phyloP scores from a whole-genome alignment of 2,797 vertebrate species.

The Simalia tracyae region DNA sequence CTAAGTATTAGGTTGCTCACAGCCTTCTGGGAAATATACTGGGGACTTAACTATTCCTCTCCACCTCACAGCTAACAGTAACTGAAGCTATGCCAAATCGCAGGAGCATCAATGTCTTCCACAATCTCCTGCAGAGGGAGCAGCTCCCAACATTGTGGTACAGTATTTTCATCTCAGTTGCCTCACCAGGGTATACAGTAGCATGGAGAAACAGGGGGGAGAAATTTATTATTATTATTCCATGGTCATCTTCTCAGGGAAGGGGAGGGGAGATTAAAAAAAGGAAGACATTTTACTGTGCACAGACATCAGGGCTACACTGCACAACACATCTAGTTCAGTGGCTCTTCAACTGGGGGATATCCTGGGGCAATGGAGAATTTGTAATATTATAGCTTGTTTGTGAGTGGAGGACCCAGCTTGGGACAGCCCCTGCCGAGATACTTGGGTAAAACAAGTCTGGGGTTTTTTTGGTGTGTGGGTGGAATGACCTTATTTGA shows the following conservation, averaged over 20 bases:
- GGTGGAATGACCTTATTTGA: neutral
- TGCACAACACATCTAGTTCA: neutral
- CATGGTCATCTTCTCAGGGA: too few relatives aligned
- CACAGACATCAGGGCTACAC: neutral
- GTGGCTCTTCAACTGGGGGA: too few relatives aligned
- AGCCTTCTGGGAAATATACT: neutral
- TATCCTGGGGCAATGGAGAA: neutral
- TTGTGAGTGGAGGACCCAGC: neutral
- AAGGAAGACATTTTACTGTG: neutral
- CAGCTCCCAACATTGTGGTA: neutral
- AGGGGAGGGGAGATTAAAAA: too few relatives aligned
- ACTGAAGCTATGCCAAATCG: neutral
- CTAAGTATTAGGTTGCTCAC: neutral
- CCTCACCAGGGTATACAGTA: neutral
- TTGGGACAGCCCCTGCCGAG: neutral
- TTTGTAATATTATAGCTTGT: neutral
- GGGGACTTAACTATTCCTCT: neutral
- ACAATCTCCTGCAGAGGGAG: neutral
- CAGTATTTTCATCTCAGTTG: neutral
- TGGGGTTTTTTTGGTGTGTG: neutral
- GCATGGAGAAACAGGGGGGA: neutral
- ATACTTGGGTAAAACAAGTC: neutral
- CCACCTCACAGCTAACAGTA: neutral
- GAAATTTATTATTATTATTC: too few relatives aligned
- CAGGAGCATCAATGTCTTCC: neutral